Conservation (phyloP, 2,113 vertebrate genomes). For the Neolamprologus sp. region DNA sequence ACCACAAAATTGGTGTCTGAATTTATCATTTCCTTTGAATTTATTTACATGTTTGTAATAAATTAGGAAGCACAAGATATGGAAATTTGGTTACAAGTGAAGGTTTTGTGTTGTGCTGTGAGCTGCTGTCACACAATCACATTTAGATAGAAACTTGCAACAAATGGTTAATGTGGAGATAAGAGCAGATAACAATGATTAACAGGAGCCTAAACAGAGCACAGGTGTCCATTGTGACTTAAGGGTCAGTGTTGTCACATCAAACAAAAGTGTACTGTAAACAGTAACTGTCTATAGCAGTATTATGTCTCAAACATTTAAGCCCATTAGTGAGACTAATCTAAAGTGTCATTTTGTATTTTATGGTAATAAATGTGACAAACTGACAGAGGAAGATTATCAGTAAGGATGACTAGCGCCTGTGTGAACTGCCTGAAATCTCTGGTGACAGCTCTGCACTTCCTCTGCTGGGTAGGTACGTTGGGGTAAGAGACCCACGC, state of each 20-base stretch:
- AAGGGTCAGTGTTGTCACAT: constrained; percentile 41
- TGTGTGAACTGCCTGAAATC: constrained; percentile 37
- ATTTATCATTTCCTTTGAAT: neutral
- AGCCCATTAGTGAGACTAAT: neutral
- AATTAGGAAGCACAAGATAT: neutral
- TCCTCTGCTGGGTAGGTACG: constrained; percentile 60
- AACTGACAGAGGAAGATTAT: neutral
- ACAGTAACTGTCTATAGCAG: constrained; percentile 4
- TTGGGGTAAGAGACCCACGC: neutral
- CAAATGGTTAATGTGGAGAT: neutral
- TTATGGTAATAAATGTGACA: neutral
- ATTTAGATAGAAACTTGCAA: neutral
- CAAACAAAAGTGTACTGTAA: constrained; percentile 53
- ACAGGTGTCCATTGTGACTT: neutral
- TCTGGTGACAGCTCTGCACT: constrained; percentile 33
- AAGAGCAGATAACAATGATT: neutral
- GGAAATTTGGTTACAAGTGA: neutral
- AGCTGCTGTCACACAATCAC: neutral
- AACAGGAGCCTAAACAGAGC: neutral
- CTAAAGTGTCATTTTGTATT: neutral
- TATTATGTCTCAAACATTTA: neutral
- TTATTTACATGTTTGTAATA: neutral
- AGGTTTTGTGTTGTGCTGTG: neutral
- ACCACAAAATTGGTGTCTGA: neutral
- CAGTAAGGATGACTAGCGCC: constrained; percentile 39